Evolutionary conservation across 2,888 invertebrate species (phyloP), one percentile per base, ranked within the genome.

Genomic region (Mythimna pallens): DNA sequence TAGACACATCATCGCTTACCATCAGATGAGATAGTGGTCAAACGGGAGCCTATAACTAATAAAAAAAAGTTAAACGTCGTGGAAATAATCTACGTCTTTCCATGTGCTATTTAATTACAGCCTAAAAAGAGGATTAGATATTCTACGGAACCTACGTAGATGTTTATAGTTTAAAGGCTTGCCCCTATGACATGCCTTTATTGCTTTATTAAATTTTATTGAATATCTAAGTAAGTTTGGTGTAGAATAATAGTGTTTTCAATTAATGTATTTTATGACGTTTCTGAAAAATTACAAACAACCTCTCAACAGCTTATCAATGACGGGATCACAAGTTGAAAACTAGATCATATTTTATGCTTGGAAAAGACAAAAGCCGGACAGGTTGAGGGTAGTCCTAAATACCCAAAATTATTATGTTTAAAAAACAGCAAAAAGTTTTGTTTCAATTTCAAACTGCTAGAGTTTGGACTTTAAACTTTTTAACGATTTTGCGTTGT

Each of bases 401-500:
- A 43, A 34, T 34, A 43, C 34, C 40, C 34, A 34, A 20, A 75
- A 65, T 52, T 22, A 34, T 22, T 22, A 50, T 62, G n/a, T n/a
- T n/a, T n/a, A n/a, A n/a, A n/a, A n/a, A n/a, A n/a, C n/a, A 63
- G 43, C 25, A 78, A 70, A 70, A 71, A 59, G n/a, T n/a, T n/a
- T n/a, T n/a, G n/a, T n/a, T n/a, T 55, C 7, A 10, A 36, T 40
- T n/a, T n/a, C 0, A 17, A 61, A 70, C n/a, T 52, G 22, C 65
- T 55, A 43, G 6, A 52, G 34, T 65, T 73, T 57, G 34, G 61
- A 47, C 47, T 47, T 47, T 20, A 57, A 65, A 65, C 43, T 63
- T 65, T 76, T 65, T 63, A 54, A 65, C 10, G 52, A 50, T 52
- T 34, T 4, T 20, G 30, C 52, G 30, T 58, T 63, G 25, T 47